Evolutionary conservation across 2,797 vertebrate genomes (phyloP), one percentile per base, ranked within the genome.

Genomic region (Benthosema pterotum): DNA sequence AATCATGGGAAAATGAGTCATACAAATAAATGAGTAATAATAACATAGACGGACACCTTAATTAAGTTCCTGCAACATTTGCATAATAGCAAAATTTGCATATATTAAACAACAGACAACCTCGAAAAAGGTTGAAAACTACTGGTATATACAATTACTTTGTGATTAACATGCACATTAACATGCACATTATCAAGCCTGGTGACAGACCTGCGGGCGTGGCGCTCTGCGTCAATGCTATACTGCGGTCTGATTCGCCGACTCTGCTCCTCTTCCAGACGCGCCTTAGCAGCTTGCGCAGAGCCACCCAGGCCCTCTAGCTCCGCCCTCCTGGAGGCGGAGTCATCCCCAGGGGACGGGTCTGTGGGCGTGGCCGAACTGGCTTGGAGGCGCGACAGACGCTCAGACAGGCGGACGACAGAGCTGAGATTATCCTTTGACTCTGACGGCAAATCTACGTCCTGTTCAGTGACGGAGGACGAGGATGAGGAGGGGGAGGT

Each of bases 191-290:
- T n/a, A n/a, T n/a, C n/a, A n/a, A n/a, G n/a, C n/a, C 22, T 25
- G 8, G 32, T 11, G 32, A 38, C 32, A 38, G 32, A 38, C 32
- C 32, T 93, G 52, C 83, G 88, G 0, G 87, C 64, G 7, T 91
- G 93, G 12, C 67, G 73, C 77, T 98, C 95, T 0, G 85, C 80
- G 17, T 96, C 95, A 4, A 95, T 53, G 67, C 93, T 95, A 80
- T 76, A 91, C 80, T 93, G 92, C 43, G 93, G 88, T 3, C 75
- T 83, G 7, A 91, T 19, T 16, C 73, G 62, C 11, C 83, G 83
- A 32, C 52, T 87, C 56, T 59, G 83, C 52, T 87, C 84, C 1
- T 90, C 90, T 0, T 87, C 90, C 42, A 91, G 84, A 0, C 85
- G 89, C 16, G 87, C 83, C 0, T 82, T 85, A 0, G 88, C 88